Evolutionary conservation across 2,113 vertebrate genomes (phyloP).

Genomic region (Gorilla gorilla): DNA sequence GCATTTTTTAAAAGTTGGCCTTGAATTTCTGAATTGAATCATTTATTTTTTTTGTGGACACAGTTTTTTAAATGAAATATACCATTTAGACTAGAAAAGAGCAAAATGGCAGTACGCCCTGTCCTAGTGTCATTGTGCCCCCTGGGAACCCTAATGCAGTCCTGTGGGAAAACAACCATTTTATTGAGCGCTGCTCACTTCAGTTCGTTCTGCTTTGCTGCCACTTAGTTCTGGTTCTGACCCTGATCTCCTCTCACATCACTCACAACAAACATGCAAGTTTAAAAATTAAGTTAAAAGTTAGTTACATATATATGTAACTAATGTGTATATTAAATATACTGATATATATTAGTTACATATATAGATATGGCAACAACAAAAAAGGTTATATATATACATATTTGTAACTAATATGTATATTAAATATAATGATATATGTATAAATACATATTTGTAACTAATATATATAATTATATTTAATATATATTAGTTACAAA

Average conservation of each 20-base stretch:
- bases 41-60: neutral
- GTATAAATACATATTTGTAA: neutral
- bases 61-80: neutral
- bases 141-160: neutral
- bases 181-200: neutral
- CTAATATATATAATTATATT: too few relatives aligned
- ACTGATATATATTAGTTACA: neutral
- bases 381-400: too few relatives aligned
- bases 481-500: neutral
- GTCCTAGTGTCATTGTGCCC: neutral
- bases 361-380: neutral
- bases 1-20: constrained; percentile 18
- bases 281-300: neutral
- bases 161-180: neutral
- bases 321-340: too few relatives aligned
- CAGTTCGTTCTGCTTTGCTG: neutral
- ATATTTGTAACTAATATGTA: too few relatives aligned
- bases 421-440: neutral
- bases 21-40: neutral
- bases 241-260: neutral
- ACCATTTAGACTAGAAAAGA: neutral
- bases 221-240: neutral
- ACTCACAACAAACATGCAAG: neutral
- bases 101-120: too few relatives aligned
- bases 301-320: neutral